phyloP scores from a whole-genome alignment of 1,140 invertebrate genomes.

The Drosophila lowei region DNA sequence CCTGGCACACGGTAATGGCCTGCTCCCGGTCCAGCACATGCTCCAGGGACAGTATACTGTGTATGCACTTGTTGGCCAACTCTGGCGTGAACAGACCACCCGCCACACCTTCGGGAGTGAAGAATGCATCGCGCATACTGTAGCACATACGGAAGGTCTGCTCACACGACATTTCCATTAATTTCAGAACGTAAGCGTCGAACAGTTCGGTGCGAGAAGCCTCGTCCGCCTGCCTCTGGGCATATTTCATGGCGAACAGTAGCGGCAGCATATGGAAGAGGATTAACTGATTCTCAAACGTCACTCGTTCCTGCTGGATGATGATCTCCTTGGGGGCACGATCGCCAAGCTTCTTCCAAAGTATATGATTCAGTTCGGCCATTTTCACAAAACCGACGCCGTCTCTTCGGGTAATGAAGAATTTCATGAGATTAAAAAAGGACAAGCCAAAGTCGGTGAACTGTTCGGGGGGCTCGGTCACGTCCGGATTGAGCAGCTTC shows the following conservation, averaged over 20 bases:
- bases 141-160: conserved; percentile 87
- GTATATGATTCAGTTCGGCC: conserved; percentile 78
- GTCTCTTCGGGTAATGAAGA: conserved; percentile 83
- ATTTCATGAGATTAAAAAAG: conserved; percentile 84
- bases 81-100: conserved; percentile 84
- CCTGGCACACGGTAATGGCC: conserved; percentile 89
- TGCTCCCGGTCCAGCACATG: conserved; percentile 85
- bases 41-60: conserved; percentile 85
- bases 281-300: conserved; percentile 85
- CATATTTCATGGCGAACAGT: conserved; percentile 84
- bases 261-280: conserved; percentile 86
- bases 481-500: conserved; percentile 58
- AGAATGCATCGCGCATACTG: conserved; percentile 83
- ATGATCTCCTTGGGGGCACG: conserved; percentile 71
- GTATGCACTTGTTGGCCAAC: conserved; percentile 86
- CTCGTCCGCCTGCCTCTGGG: conserved; percentile 43
- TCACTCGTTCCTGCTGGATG: conserved; percentile 77
- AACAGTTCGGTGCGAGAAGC: conserved; percentile 84
- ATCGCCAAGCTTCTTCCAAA: conserved; percentile 76
- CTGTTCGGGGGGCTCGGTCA: conserved; percentile 54
- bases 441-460: conserved; percentile 77
- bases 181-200: conserved; percentile 86
- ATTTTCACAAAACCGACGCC: conserved; percentile 74
- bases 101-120: conserved; percentile 44
- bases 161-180: conserved; percentile 86